Conservation (phyloP, 2,113 vertebrate genomes). For the Syngnathus typhle region DNA sequence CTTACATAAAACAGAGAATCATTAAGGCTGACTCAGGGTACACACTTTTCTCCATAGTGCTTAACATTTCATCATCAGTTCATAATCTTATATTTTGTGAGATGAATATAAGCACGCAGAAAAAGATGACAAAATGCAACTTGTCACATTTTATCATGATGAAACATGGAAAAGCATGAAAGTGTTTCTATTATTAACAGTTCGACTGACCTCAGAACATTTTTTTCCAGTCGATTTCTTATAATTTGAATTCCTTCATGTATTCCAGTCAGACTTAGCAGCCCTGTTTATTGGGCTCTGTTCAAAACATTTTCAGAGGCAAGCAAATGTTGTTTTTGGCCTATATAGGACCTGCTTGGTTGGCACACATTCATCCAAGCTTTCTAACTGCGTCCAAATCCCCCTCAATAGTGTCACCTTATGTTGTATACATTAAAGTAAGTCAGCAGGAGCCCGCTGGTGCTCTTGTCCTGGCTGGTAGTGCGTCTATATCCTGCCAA, state of each 20-base stretch:
- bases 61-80: slow-evolving; percentile 4
- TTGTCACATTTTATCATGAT: slow-evolving; percentile 24
- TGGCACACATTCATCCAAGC: neutral
- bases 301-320: neutral
- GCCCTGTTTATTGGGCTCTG: neutral
- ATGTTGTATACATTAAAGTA: neutral
- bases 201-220: slow-evolving; percentile 5
- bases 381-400: slow-evolving; percentile 4
- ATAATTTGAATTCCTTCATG: slow-evolving; percentile 14
- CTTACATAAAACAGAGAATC: slow-evolving; percentile 13
- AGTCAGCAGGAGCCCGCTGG: slow-evolving; percentile 4
- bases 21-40: neutral
- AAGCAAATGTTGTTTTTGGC: neutral
- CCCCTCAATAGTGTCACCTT: neutral
- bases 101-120: slow-evolving; percentile 15
- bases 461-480: slow-evolving; percentile 12
- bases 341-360: neutral
- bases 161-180: slow-evolving; percentile 20
- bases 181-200: slow-evolving; percentile 31
- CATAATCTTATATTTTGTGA: slow-evolving; percentile 1
- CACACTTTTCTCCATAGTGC: slow-evolving; percentile 4
- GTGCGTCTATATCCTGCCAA: slow-evolving; percentile 13
- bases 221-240: slow-evolving; percentile 17
- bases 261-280: neutral
- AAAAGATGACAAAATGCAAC: slow-evolving; percentile 18